Conservation (phyloP, 1,140 invertebrate species). For the Gryllus bimaculatus region DNA sequence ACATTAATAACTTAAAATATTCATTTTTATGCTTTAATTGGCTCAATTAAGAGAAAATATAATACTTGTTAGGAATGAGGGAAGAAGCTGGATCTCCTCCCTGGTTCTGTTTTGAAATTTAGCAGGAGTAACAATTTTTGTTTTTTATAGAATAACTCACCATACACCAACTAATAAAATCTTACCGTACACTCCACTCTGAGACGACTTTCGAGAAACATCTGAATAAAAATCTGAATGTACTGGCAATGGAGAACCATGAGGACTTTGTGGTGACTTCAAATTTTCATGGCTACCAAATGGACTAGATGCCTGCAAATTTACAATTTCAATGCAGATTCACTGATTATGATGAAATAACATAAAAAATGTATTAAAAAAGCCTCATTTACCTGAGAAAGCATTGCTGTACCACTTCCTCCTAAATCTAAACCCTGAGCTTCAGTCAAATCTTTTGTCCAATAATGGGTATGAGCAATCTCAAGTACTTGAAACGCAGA, state of each 20-base stretch:
- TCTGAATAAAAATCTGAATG: slow-evolving; percentile 33
- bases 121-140: background rate
- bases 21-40: too few relatives aligned
- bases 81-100: too few relatives aligned
- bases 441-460: slow-evolving; percentile 76
- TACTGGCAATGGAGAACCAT: slow-evolving; percentile 41
- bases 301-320: slow-evolving; percentile 54
- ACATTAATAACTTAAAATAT: too few relatives aligned
- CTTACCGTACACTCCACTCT: slow-evolving; percentile 31
- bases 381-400: slow-evolving; percentile 25
- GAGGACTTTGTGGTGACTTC: slow-evolving; percentile 48
- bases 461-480: slow-evolving; percentile 97
- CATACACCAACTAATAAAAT: background rate
- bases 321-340: background rate
- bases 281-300: slow-evolving; percentile 69
- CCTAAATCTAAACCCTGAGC: slow-evolving; percentile 15
- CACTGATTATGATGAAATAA: slow-evolving; percentile 8
- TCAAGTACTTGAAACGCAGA: slow-evolving; percentile 94
- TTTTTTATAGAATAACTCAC: background rate
- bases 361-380: slow-evolving; percentile 13
- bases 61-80: too few relatives aligned
- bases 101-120: background rate
- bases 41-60: too few relatives aligned
- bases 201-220: slow-evolving; percentile 41
- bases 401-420: slow-evolving; percentile 27